Evolutionary conservation across 2,797 vertebrate species (phyloP).

Genomic region (Mus minutoides): DNA sequence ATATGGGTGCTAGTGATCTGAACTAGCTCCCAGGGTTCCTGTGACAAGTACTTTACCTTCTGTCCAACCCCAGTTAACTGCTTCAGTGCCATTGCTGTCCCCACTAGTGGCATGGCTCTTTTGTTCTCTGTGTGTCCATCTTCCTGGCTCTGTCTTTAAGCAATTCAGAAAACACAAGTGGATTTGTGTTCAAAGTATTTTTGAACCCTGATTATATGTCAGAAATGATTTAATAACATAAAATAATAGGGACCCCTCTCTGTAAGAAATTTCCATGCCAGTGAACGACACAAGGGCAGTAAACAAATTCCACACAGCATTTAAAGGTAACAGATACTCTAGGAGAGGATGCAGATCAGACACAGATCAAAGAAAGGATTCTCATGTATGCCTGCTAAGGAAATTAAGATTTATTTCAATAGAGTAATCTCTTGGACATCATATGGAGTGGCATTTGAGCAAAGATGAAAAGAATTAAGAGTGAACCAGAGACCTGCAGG

Average conservation of each 20-base stretch:
- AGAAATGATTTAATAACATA: background rate
- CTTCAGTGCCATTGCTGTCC: background rate
- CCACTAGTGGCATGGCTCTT: background rate
- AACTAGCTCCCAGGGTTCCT: background rate
- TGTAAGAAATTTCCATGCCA: background rate
- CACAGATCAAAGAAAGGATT: background rate
- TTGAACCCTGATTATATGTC: background rate
- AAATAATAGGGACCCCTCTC: background rate
- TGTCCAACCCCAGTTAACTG: background rate
- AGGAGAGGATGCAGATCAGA: background rate
- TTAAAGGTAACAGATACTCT: background rate
- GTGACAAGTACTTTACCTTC: background rate
- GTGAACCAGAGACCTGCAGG: background rate
- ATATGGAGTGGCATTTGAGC: background rate
- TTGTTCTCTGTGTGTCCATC: background rate
- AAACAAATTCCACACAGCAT: background rate
- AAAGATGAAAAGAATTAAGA: background rate
- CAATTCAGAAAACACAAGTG: background rate
- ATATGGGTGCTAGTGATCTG: background rate
- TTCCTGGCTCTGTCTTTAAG: background rate
- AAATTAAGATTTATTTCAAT: background rate
- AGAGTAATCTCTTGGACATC: background rate
- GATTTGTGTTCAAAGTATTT: background rate
- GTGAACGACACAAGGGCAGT: background rate
- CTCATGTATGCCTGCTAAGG: background rate